These are phyloP conservation scores for Cylindroiulus punctatus DNA, from an alignment of 2,888 invertebrate genomes.

Conservation along the genomic window DNA sequence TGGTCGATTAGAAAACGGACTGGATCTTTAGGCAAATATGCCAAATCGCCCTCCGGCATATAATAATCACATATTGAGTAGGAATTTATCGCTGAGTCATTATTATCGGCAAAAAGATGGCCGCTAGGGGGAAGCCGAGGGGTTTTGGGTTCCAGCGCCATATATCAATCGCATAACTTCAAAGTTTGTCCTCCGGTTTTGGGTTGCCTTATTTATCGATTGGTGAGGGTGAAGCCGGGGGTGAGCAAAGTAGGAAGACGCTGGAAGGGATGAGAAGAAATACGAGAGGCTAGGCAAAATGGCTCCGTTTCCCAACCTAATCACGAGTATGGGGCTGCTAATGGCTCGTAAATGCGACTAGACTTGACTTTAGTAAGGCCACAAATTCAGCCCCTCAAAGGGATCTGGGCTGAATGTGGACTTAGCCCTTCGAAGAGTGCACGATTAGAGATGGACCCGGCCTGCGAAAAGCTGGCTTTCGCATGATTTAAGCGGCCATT, in stretches of 20 bases:
- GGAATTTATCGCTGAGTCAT: slow-evolving; percentile 15
- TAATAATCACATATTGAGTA: background rate
- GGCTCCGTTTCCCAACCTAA: slow-evolving; percentile 19
- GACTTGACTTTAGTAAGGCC: slow-evolving; percentile 26
- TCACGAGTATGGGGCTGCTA: slow-evolving; percentile 32
- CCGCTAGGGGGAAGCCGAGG: background rate
- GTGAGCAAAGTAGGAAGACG: background rate
- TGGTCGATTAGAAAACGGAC: background rate
- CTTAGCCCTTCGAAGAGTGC: slow-evolving; percentile 13
- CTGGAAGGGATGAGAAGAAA: background rate
- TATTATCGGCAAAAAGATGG: slow-evolving; percentile 20
- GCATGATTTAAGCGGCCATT: slow-evolving; percentile 32
- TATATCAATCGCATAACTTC: background rate
- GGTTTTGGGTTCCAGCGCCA: background rate
- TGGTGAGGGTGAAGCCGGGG: background rate
- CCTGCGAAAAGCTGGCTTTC: background rate
- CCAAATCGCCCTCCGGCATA: background rate
- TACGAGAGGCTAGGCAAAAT: background rate
- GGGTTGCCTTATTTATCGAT: slow-evolving; percentile 32
- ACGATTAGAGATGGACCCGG: slow-evolving; percentile 17
- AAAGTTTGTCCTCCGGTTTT: background rate
- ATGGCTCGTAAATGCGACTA: slow-evolving; percentile 32
- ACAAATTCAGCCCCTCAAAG: slow-evolving; percentile 8
- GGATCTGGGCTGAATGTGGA: slow-evolving; percentile 8
- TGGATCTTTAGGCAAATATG: background rate